A percentile compares a stretch with the other conserved stretches of the same genome.
Evolutionary conservation across 2,797 vertebrate species (phyloP).

Genomic region (Macroramphosus scolopax): DNA sequence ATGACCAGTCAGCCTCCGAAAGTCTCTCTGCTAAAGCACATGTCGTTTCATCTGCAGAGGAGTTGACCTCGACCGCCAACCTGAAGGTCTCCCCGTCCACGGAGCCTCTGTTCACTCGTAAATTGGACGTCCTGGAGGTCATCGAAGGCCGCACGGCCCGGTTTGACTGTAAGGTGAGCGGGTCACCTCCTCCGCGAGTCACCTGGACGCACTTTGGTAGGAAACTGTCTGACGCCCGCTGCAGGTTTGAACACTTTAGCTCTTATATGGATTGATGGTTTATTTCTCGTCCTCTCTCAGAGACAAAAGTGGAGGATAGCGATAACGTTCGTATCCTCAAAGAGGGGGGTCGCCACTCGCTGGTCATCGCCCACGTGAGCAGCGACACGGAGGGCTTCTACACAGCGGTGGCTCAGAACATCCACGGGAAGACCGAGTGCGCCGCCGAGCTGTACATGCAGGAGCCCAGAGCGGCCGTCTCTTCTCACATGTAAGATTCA

Average conservation of each 20-base stretch:
- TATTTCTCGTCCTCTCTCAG: too few species aligned
- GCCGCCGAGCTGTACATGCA: conserved; percentile 91
- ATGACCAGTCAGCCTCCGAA: too few species aligned
- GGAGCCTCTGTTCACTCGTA: conserved; percentile 89
- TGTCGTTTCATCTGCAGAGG: conserved; percentile 80
- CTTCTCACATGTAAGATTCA: conserved; percentile 87
- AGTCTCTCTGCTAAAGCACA: too few species aligned
- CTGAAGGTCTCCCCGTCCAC: conserved; percentile 85
- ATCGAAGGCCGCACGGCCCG: conserved; percentile 87
- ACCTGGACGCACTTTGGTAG: conserved; percentile 93
- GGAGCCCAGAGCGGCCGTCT: conserved; percentile 83
- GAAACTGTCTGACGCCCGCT: conserved; percentile 6
- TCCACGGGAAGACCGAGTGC: conserved; percentile 82
- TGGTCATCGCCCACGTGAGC: conserved; percentile 84
- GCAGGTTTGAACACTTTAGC: too few species aligned
- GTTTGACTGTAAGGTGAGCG: conserved; percentile 95
- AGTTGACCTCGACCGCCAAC: conserved; percentile 87
- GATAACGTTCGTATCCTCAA: conserved; percentile 80
- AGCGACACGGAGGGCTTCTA: conserved; percentile 88
- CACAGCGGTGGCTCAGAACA: conserved; percentile 79
- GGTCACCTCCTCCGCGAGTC: conserved; percentile 82
- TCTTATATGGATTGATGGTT: too few species aligned
- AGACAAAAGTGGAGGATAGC: conserved; percentile 80
- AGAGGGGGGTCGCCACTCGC: conserved; percentile 85
- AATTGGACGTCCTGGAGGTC: conserved; percentile 86